These are phyloP conservation scores for Drosophila busckii DNA, from an alignment of 1,140 invertebrate genomes.

Conservation along the genomic window DNA sequence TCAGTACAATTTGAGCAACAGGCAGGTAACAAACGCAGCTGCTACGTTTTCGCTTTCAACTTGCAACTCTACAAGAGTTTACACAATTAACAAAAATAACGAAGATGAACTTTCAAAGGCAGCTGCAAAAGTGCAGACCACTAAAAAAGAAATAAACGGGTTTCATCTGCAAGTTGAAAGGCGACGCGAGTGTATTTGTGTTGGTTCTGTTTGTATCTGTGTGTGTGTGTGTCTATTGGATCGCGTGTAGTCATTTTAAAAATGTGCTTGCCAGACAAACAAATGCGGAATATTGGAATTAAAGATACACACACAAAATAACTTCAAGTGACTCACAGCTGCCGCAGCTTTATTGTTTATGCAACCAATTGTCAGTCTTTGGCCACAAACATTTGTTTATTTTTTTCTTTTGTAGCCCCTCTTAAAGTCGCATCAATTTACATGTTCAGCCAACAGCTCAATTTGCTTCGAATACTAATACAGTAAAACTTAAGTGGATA, in stretches of 20 bases:
- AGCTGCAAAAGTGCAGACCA: slow-evolving; percentile 67
- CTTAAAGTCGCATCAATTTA: slow-evolving; percentile 34
- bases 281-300: slow-evolving; percentile 41
- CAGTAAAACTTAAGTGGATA: too few relatives aligned
- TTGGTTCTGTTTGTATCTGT: slow-evolving; percentile 5
- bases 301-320: slow-evolving; percentile 19
- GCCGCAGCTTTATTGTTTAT: slow-evolving; percentile 43
- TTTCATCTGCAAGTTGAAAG: slow-evolving; percentile 51
- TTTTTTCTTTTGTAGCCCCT: slow-evolving; percentile 23
- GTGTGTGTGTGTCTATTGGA: slow-evolving; percentile 20
- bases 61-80: slow-evolving; percentile 11
- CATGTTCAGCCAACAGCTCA: slow-evolving; percentile 54
- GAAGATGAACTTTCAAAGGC: slow-evolving; percentile 51
- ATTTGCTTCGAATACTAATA: slow-evolving; percentile 27
- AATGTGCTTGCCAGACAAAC: slow-evolving; percentile 29
- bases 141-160: slow-evolving; percentile 48
- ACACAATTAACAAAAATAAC: slow-evolving; percentile 39
- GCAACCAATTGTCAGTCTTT: slow-evolving; percentile 57
- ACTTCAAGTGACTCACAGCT: slow-evolving; percentile 47
- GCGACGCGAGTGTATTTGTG: slow-evolving; percentile 6
- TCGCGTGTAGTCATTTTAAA: slow-evolving; percentile 32
- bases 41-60: slow-evolving; percentile 49
- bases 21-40: slow-evolving; percentile 52
- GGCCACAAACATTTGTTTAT: slow-evolving; percentile 59
- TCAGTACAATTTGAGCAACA: slow-evolving; percentile 66